Percentiles rank a stretch among this genome's conserved stretches.
Conservation (phyloP, 2,888 invertebrate species). For the Lepidocyrtoides sp. region DNA sequence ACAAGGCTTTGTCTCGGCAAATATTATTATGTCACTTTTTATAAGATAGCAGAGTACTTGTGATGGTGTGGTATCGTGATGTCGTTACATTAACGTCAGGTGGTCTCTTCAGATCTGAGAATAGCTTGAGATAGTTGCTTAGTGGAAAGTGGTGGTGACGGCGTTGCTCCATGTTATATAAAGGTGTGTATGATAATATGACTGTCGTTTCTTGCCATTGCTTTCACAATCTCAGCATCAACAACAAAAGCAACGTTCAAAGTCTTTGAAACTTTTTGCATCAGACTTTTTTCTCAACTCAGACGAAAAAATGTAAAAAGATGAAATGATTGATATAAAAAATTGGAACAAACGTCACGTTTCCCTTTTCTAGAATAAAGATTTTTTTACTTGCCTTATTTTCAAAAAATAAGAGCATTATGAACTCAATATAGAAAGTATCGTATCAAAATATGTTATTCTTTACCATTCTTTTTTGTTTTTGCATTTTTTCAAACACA, state of each 20-base stretch:
- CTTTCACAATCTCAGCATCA: not conserved
- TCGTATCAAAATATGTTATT: too few species aligned
- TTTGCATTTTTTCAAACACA: not conserved
- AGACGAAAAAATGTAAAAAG: not conserved
- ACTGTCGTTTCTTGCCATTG: not conserved
- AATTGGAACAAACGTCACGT: too few species aligned
- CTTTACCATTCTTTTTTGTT: too few species aligned
- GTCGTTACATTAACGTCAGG: constrained; percentile 10
- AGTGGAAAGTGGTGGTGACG: not conserved
- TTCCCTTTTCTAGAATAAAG: too few species aligned
- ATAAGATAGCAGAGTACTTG: not conserved
- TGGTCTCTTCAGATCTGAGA: constrained; percentile 4
- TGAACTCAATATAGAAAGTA: too few species aligned
- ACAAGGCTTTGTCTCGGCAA: not conserved
- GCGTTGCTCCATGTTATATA: not conserved
- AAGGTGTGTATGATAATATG: not conserved
- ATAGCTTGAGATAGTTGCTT: too few species aligned
- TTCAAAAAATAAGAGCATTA: too few species aligned
- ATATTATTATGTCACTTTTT: constrained; percentile 14
- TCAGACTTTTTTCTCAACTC: too few species aligned
- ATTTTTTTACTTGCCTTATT: too few species aligned
- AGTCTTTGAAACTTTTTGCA: not conserved
- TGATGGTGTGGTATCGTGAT: not conserved
- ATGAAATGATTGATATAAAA: too few species aligned
- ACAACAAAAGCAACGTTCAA: not conserved